Percentiles rank a stretch among this genome's conserved stretches.
phyloP scores from a whole-genome alignment of 2,888 invertebrate species.

The Loripinus fragilis region DNA sequence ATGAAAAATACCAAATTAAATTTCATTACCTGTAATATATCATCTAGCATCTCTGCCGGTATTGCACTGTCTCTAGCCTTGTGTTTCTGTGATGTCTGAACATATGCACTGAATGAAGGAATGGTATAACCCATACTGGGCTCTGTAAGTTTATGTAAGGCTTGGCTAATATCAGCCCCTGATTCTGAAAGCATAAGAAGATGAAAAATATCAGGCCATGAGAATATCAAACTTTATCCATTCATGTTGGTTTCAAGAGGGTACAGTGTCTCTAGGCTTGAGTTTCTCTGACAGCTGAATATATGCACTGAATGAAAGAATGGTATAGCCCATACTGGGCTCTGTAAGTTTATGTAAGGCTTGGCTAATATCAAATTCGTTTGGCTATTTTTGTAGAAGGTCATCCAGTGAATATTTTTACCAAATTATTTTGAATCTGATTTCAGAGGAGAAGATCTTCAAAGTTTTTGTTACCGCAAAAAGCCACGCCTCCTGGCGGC shows the following conservation, averaged over 20 bases:
- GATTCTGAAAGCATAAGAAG: constrained; percentile 46
- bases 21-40: constrained; percentile 87
- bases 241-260: too few species aligned
- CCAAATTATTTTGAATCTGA: too few species aligned
- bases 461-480: too few species aligned
- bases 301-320: constrained; percentile 59
- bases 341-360: constrained; percentile 89
- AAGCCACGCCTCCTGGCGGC: too few species aligned
- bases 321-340: constrained; percentile 83
- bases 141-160: constrained; percentile 89
- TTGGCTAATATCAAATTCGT: constrained; percentile 76
- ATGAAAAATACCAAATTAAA: too few species aligned
- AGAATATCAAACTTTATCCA: too few species aligned
- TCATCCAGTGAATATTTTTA: too few species aligned
- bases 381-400: too few species aligned
- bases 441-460: too few species aligned
- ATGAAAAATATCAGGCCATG: too few species aligned
- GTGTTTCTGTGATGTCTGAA: constrained; percentile 52
- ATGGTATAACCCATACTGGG: constrained; percentile 84
- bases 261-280: constrained; percentile 87
- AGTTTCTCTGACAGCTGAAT: constrained; percentile 50
- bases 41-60: constrained; percentile 89
- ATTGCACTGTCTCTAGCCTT: constrained; percentile 88
- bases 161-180: constrained; percentile 77
- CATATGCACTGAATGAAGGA: constrained; percentile 49